Evolutionary conservation across 2,113 vertebrate genomes (phyloP), one percentile per base, ranked within the genome.

Genomic region (Stictonetta naevosa): DNA sequence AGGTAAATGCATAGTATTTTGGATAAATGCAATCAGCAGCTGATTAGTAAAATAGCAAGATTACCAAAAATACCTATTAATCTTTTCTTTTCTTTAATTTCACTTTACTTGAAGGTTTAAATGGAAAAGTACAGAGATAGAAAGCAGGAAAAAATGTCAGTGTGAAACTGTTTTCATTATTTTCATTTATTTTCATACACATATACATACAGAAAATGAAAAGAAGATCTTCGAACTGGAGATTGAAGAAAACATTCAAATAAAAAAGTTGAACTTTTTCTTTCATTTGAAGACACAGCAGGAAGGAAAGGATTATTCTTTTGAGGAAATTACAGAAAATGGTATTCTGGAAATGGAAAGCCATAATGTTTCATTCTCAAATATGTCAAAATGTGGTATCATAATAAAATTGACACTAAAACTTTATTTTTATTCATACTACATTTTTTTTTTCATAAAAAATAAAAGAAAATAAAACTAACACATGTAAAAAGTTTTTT

Each of bases 331-430:
- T 93, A 86, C 25, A 78, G 73, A 95, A 90, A 95, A 93, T 67
- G 2, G 15, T 93, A 90, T 92, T 97, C 94, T 81, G 76, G 68
- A 96, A 92, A 95, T 81, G 22, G 79, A 80, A 95, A 95, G 40
- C 31, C 25, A 59, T 88, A 90, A 93, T 34, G 59, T 88, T 96
- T 93, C 72, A 59, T 83, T 94, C n/a, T 90, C 50, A 90, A 88
- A 95, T 92, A 92, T 68, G 56, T 88, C 77, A 92, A 94, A 93
- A 75, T 86, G 21, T 48, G 52, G 11, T 52, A 56, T 86, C n/a
- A 55, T 83, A 90, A 80, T 67, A 79, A 94, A 97, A 86, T 44
- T 75, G 38, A 48, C 63, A 88, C 18, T 93, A 96, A 96, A 95
- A 86, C 9, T 90, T 95, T 81, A 85, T 93, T 93, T 94, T 91